A percentile compares a stretch with the other conserved stretches of the same genome.
These are phyloP conservation scores for Melieria omissa DNA, from an alignment of 2,888 invertebrate genomes.

Conservation along the genomic window DNA sequence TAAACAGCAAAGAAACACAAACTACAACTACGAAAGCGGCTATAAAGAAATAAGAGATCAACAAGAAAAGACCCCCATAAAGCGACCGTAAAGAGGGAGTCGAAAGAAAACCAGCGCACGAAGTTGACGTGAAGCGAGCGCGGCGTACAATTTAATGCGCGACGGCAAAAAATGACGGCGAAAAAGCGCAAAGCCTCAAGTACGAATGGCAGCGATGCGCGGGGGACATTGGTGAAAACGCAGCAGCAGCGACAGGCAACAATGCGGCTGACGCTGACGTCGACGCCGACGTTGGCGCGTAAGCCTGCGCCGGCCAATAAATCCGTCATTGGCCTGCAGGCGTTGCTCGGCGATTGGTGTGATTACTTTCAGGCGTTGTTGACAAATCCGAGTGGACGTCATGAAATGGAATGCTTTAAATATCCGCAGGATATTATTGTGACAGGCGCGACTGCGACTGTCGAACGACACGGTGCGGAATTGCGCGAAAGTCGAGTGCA, in stretches of 20 bases:
- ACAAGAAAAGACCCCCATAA: neutral
- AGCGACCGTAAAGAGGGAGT: neutral
- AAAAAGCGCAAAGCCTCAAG: constrained; percentile 15
- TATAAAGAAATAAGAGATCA: neutral
- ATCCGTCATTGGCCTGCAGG: neutral
- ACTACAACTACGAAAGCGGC: neutral
- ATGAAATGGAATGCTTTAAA: neutral
- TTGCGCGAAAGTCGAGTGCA: too few relatives aligned
- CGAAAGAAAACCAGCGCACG: neutral
- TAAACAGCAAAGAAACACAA: neutral
- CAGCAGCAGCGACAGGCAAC: too few relatives aligned
- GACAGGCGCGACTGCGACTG: neutral
- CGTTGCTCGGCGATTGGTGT: constrained; percentile 6
- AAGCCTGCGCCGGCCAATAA: neutral
- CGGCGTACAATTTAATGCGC: too few relatives aligned
- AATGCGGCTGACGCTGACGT: neutral
- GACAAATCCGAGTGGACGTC: neutral
- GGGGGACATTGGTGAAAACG: neutral
- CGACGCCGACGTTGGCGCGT: neutral
- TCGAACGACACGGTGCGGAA: too few relatives aligned
- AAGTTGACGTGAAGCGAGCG: too few relatives aligned
- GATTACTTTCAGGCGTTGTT: constrained; percentile 4
- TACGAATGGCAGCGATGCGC: neutral
- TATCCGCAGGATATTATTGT: neutral
- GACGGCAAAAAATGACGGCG: neutral